Evolutionary conservation across 2,113 vertebrate species (phyloP), one percentile per base, ranked within the genome.

Genomic region (Porphyrio hochstetteri): DNA sequence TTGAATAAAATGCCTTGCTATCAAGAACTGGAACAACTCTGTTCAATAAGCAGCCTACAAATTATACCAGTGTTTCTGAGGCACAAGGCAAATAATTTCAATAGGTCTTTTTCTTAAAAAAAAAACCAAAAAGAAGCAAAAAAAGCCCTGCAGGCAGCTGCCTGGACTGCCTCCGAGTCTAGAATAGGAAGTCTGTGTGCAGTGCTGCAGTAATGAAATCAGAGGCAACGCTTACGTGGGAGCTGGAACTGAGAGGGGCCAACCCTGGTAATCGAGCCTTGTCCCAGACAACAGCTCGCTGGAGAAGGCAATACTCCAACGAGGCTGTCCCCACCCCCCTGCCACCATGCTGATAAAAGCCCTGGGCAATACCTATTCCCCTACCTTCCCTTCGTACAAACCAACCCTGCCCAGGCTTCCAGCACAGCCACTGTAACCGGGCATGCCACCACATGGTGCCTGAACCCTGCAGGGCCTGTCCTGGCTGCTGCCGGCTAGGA

Each of bases 341-440:
- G 56, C 44, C 0, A 0, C 14, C 44, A 76, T 57, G 21, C 11
- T 5, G 9, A 79, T 40, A 64, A 92, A 72, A 82, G 33, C 40
- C 8, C 13, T 1, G 5, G 46, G 29, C 59, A 77, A 70, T 0
- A 4, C 21, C 28, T 72, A 52, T 11, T 7, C 4, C 16, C 64
- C 35, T 25, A n/a, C 3, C 14, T 70, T 80, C 60, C n/a, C 72
- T 72, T 9, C 0, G 1, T 12, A 29, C 3, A 19, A 87, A 36
- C n/a, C 6, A 15, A 23, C 3, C 36, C 20, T 4, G 2, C 27
- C 44, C 23, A 27, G 44, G 35, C 6, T 71, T 29, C 8, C 0
- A 0, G 36, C 3, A 5, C 11, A 74, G 48, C 8, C 60, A 8
- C 7, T 4, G 3, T 0, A 2, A 35, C 14, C 20, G 44, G 0